Evolutionary conservation across 2,888 invertebrate genomes (phyloP).

Genomic region (Alloplasta piceator): DNA sequence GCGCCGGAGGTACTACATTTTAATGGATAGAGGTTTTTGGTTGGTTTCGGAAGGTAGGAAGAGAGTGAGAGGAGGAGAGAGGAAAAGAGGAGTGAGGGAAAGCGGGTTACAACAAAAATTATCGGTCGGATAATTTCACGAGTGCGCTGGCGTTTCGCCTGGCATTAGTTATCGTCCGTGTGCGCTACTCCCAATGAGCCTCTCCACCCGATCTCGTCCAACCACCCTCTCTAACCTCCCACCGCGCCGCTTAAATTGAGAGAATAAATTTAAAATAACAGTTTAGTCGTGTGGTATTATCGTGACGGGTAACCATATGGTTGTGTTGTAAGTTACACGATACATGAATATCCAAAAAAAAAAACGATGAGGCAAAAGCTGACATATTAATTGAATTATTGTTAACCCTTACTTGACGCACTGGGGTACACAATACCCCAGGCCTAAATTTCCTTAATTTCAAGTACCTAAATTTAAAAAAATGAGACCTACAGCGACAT

Average conservation of each 20-base stretch:
- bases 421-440: no score
- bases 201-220: background rate
- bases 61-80: background rate
- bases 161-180: constrained; percentile 75
- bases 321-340: constrained; percentile 46
- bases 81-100: constrained; percentile 38
- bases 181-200: constrained; percentile 52
- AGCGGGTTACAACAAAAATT: constrained; percentile 75
- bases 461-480: no score
- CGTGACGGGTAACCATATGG: constrained; percentile 54
- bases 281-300: constrained; percentile 73
- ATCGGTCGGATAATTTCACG: constrained; percentile 77
- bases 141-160: constrained; percentile 68
- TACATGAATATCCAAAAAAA: no score
- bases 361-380: constrained; percentile 11
- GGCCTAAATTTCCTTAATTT: no score
- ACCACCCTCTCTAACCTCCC: background rate
- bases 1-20: constrained; percentile 52
- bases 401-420: no score
- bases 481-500: no score
- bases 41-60: no score
- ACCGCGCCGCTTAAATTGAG: constrained; percentile 70
- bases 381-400: constrained; percentile 50
- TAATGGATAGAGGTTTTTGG: constrained; percentile 49
- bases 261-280: constrained; percentile 79